These are phyloP conservation scores for Loripinus fragilis DNA, from an alignment of 2,888 invertebrate genomes.

Conservation along the genomic window DNA sequence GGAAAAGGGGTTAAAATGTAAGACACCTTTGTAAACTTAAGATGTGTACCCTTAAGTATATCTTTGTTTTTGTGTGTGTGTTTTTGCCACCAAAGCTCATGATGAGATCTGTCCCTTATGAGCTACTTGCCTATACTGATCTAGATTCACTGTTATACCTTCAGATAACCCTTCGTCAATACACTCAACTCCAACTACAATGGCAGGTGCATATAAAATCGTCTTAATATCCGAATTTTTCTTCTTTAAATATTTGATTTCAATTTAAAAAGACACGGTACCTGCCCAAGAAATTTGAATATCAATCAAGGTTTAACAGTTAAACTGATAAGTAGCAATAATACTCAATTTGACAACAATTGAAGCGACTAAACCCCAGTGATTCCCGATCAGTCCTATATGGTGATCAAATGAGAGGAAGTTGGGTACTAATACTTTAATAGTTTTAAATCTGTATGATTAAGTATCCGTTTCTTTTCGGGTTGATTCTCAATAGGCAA, in stretches of 20 bases:
- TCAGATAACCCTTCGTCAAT: no score
- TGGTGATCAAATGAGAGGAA: slow-evolving; percentile 1
- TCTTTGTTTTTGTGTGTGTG: no score
- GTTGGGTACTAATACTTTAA: background rate
- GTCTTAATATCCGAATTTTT: background rate
- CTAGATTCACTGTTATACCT: no score
- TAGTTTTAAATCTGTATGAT: slow-evolving; percentile 11
- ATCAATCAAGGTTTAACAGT: background rate
- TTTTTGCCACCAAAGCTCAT: no score
- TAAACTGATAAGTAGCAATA: slow-evolving; percentile 8
- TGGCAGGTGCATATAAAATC: slow-evolving; percentile 1
- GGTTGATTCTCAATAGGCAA: background rate
- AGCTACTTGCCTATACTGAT: no score
- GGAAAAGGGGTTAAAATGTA: no score
- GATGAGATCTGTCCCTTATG: no score
- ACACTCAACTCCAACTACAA: background rate
- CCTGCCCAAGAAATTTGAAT: slow-evolving; percentile 6
- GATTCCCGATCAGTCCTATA: background rate
- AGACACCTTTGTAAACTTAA: no score
- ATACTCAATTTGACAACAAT: slow-evolving; percentile 20
- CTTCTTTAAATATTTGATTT: slow-evolving; percentile 14
- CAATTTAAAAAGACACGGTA: slow-evolving; percentile 5
- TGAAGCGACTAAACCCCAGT: slow-evolving; percentile 1
- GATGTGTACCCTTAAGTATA: no score
- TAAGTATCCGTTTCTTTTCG: background rate